phyloP scores from a whole-genome alignment of 2,797 vertebrate species.

The Pogonophryne albipinna region DNA sequence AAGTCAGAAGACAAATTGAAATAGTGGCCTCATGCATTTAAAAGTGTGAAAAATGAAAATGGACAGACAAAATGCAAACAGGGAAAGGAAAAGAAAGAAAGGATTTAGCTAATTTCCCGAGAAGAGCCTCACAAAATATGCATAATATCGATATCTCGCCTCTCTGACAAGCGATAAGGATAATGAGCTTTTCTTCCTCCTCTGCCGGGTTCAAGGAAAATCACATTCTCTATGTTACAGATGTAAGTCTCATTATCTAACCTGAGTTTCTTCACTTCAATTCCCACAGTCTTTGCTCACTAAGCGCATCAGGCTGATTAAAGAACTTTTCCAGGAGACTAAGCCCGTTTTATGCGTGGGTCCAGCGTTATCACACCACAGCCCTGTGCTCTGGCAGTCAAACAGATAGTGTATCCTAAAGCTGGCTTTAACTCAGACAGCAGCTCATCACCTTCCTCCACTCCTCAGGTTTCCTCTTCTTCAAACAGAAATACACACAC shows the following conservation, averaged over 20 bases:
- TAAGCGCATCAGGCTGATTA: conserved; percentile 81
- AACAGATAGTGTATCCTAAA: conserved; percentile 67
- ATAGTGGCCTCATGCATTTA: conserved; percentile 54
- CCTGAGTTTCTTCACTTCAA: conserved; percentile 77
- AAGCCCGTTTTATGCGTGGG: conserved; percentile 71
- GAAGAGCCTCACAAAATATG: conserved; percentile 69
- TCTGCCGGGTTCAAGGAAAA: conserved; percentile 73
- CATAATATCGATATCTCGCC: conserved; percentile 77
- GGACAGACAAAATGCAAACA: conserved; percentile 60
- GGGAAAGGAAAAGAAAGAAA: not conserved
- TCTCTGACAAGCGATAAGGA: conserved; percentile 78
- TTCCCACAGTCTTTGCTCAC: conserved; percentile 80
- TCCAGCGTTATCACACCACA: conserved; percentile 69
- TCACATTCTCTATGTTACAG: conserved; percentile 76
- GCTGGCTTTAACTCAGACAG: conserved; percentile 56
- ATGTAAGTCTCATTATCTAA: conserved; percentile 84
- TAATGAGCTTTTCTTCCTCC: conserved; percentile 82
- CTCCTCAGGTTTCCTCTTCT: conserved; percentile 38
- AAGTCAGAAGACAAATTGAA: conserved; percentile 66
- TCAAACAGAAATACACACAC: not conserved
- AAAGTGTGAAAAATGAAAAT: conserved; percentile 55
- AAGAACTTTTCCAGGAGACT: conserved; percentile 74
- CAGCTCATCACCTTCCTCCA: conserved; percentile 53
- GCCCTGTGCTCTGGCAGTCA: conserved; percentile 58
- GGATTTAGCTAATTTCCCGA: conserved; percentile 72